phyloP scores from a whole-genome alignment of 2,113 vertebrate species.

The Triplophysa dalaica region DNA sequence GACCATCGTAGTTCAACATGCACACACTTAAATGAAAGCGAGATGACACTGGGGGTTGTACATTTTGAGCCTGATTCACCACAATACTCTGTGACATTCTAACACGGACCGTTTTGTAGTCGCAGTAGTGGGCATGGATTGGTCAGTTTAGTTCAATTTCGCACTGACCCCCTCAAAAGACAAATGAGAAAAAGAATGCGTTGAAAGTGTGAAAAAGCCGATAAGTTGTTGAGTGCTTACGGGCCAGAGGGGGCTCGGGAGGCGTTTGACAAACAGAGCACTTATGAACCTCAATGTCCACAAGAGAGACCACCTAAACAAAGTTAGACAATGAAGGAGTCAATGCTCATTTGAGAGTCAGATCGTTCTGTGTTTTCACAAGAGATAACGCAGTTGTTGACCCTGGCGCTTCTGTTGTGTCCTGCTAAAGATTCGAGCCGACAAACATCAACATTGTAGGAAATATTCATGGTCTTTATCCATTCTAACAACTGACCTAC shows the following conservation, averaged over 20 bases:
- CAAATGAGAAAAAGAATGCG: conserved; percentile 46
- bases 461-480: conserved; percentile 7
- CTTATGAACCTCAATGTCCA: background rate
- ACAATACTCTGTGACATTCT: conserved; percentile 37
- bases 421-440: background rate
- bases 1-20: background rate
- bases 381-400: conserved; percentile 32
- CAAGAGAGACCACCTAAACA: conserved; percentile 13
- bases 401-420: conserved; percentile 16
- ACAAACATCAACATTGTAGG: background rate
- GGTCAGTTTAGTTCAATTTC: conserved; percentile 46
- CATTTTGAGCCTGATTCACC: conserved; percentile 22
- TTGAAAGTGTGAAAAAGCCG: conserved; percentile 23
- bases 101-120: conserved; percentile 28
- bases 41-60: conserved; percentile 23
- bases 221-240: conserved; percentile 17
- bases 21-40: background rate
- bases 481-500: conserved; percentile 7
- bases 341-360: conserved; percentile 14
- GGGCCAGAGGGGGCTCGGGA: conserved; percentile 28
- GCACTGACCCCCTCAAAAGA: conserved; percentile 31
- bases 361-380: background rate
- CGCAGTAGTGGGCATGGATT: background rate
- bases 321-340: conserved; percentile 12
- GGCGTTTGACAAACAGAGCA: conserved; percentile 4